Base-by-base conservation (phyloP, 2,797 vertebrate genomes). In the Anas georgica region DNA sequence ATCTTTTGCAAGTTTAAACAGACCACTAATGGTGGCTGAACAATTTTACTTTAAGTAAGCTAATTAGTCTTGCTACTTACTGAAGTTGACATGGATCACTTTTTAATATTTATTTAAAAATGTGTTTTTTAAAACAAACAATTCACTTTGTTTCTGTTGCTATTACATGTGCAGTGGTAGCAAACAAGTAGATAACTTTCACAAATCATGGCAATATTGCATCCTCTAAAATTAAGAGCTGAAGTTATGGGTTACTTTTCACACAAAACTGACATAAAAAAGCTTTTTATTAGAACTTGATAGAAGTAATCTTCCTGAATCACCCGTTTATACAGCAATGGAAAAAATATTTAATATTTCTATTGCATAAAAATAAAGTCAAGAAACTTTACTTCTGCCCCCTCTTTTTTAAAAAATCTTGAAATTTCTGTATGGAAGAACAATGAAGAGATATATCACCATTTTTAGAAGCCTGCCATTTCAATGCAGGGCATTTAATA, bases 401-500 rank as follows among this genome's bases (percentile, higher is more conserved):
- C 52, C 8, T 31, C 28, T 37, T 48, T 50, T 46, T n/a, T 35
- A 10, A 31, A 46, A 46, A 64, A 11, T 55, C 58, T 4, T 69
- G 10, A 72, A 10, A 39, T 43, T 41, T 72, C 52, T 75, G 23
- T 16, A 29, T 3, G 21, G 41, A 82, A 73, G 69, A 72, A 70
- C 41, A 86, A 33, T 0, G 10, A 11, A 90, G 29, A 77, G 43
- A 58, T 1, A 0, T 21, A 28, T 4, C 29, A 26, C 22, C 6
- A 13, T 41, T 87, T 60, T 46, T 39, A 23, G 35, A 43, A 77
- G 50, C 43, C 41, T 4, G 43, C 7, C 22, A 16, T 10, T 50
- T 31, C 9, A 66, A 78, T 6, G 17, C 14, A 94, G 48, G 17
- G 12, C 62, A 60, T 86, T 86, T 95, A 91, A 94, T 96, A 96